Base-by-base conservation (phyloP, 2,888 invertebrate genomes). In the Bhutanitis thaidina region DNA sequence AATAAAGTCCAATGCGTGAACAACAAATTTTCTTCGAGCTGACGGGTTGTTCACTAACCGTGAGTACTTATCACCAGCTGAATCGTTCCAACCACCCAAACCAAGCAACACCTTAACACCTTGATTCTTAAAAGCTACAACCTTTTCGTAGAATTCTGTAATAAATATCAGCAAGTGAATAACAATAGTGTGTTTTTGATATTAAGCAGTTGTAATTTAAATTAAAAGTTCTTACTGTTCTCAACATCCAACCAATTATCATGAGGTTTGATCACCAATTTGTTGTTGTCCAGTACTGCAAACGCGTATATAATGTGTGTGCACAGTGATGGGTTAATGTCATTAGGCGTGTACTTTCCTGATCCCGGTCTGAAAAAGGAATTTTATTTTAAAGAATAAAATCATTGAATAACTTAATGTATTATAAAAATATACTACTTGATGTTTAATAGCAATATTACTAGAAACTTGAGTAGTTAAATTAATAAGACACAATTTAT, bases 31-130 rank as follows among this genome's bases (percentile, higher is more conserved):
- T 25, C 91, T 87, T 49, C 97, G 90, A 0, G 95, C 92, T 0
- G 91, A 81, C 0, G 93, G 91, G 67, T 92, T 94, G 73, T 95
- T 94, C 0, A 96, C 96, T 29, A 97, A 84, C 37, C 93, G 91
- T 0, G 96, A 95, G 78, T 97, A 97, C 71, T 97, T 97, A 74
- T 96, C 95, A 3, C 96, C 96, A 0, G 94, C 95, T 0, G 97
- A 97, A 80, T 98, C 97, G 69, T 97, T 97, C 98, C 98, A 98
- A 0, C 98, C 98, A 5, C 98, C 98, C 52, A 98, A 92, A 0
- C 97, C 97, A 1, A 98, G 90, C 0, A 96, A 88, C 0, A 96
- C 95, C 76, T 96, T 96, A 10, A 96, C 91, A 0, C 94, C 94
- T 59, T 92, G 93, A 1, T 90, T 83, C 62, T 93, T 95, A 25